phyloP scores from a whole-genome alignment of 2,888 invertebrate species.

The Trileptium ribeirensis region DNA sequence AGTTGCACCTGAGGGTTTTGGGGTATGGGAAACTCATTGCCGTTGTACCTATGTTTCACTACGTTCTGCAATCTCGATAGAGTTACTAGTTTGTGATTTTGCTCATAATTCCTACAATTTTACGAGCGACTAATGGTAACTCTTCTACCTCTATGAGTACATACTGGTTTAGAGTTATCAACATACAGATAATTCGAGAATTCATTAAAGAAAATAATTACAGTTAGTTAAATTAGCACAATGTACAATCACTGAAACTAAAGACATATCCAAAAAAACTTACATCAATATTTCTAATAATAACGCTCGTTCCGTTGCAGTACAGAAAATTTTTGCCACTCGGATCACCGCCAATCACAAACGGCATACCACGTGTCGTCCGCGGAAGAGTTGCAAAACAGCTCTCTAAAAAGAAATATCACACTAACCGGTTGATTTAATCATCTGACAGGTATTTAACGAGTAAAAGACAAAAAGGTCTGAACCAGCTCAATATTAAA shows the following conservation, averaged over 20 bases:
- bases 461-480: not conserved
- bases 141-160: no score
- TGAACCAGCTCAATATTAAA: not conserved
- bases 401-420: constrained; percentile 52
- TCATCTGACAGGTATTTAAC: no score
- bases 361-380: constrained; percentile 84
- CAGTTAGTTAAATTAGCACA: constrained; percentile 27
- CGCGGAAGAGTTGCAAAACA: constrained; percentile 81
- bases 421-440: constrained; percentile 13
- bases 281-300: constrained; percentile 88
- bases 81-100: no score
- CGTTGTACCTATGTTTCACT: no score
- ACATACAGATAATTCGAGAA: constrained; percentile 31
- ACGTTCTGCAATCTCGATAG: no score
- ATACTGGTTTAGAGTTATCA: no score
- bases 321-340: constrained; percentile 94
- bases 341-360: constrained; percentile 88
- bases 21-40: no score
- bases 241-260: no score
- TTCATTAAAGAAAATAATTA: constrained; percentile 16
- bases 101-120: no score
- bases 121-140: no score
- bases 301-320: constrained; percentile 92
- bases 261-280: constrained; percentile 51
- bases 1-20: no score